Conservation (phyloP, 2,113 vertebrate species). For the Rhegmatorhina hoffmannsi region DNA sequence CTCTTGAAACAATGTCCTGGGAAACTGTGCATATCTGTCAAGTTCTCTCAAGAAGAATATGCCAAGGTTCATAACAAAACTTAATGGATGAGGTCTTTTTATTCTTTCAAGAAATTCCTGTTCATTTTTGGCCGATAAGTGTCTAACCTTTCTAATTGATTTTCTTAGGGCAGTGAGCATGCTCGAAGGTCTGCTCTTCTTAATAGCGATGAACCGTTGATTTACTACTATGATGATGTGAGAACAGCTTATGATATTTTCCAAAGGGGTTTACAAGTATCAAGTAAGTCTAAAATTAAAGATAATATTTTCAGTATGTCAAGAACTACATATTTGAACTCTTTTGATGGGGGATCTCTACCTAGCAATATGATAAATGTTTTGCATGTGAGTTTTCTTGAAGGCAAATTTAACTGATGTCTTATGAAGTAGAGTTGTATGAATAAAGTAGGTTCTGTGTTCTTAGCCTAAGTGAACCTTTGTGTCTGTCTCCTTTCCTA, state of each 20-base stretch:
- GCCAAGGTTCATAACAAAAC: neutral
- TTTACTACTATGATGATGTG: conserved; percentile 83
- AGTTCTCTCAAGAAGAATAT: neutral
- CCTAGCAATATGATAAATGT: neutral
- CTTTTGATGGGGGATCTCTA: neutral
- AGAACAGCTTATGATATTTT: conserved; percentile 87
- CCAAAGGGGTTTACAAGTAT: conserved; percentile 85
- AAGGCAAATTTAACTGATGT: neutral
- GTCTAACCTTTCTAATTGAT: neutral
- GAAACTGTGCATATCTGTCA: neutral
- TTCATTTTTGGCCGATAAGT: neutral
- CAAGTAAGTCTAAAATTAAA: conserved; percentile 81
- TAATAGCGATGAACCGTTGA: conserved; percentile 73
- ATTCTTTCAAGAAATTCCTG: neutral
- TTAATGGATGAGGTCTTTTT: neutral
- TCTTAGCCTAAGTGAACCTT: neutral
- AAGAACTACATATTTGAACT: neutral
- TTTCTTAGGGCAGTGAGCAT: conserved; percentile 77
- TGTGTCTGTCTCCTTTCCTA: neutral
- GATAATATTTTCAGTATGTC: neutral
- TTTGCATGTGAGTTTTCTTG: neutral
- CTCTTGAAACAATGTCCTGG: neutral
- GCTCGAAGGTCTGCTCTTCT: conserved; percentile 83
- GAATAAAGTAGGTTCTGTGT: neutral
- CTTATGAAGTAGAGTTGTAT: neutral